These are phyloP conservation scores for Oostethus manadensis DNA, from an alignment of 2,113 vertebrate genomes.

Conservation along the genomic window DNA sequence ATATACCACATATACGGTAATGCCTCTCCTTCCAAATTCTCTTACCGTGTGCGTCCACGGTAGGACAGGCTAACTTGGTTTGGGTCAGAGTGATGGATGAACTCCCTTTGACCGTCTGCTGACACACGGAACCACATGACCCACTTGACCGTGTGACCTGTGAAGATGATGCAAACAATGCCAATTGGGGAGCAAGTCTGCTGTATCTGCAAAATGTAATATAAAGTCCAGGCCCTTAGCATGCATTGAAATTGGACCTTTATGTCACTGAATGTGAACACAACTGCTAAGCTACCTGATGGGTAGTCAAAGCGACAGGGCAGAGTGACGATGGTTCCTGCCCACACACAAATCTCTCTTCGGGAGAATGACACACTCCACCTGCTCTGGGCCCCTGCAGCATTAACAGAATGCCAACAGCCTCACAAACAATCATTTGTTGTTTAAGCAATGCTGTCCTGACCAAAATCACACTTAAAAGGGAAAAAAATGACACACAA, in stretches of 20 bases:
- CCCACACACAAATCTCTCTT: constrained; percentile 72
- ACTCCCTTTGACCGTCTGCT: constrained; percentile 60
- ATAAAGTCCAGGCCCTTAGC: too few species aligned
- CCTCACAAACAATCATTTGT: neutral
- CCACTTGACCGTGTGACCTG: constrained; percentile 61
- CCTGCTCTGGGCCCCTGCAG: constrained; percentile 57
- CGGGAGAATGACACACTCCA: constrained; percentile 72
- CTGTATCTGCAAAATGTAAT: neutral
- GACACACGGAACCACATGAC: constrained; percentile 76
- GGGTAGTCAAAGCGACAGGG: constrained; percentile 74
- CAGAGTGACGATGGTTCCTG: constrained; percentile 69
- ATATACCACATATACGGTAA: too few species aligned
- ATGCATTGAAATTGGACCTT: neutral
- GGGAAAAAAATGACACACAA: too few species aligned
- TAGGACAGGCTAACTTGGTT: constrained; percentile 65
- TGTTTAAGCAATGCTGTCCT: neutral
- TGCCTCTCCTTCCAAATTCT: constrained; percentile 2
- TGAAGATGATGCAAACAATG: constrained; percentile 2
- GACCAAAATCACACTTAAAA: too few species aligned
- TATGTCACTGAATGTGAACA: neutral
- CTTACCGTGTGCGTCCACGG: constrained; percentile 61
- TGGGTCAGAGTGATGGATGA: constrained; percentile 63
- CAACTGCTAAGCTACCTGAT: constrained; percentile 40
- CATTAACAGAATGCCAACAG: constrained; percentile 2
- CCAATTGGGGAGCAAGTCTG: too few species aligned